phyloP scores from a whole-genome alignment of 2,797 vertebrate species.

The Cuniculus paca region DNA sequence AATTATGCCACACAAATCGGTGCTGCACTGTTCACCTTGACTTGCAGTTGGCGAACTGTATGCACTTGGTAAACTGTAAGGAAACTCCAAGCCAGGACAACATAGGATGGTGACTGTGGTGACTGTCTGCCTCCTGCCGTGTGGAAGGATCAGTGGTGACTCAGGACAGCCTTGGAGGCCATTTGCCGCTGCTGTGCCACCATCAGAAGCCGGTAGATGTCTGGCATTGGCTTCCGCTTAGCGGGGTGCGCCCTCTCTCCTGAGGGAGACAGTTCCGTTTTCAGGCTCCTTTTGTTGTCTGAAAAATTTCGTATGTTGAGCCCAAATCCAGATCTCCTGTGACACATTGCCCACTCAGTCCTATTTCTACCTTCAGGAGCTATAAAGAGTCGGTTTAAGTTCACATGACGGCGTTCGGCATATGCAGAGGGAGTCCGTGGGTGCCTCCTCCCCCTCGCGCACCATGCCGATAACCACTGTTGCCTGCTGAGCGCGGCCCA shows the following conservation, averaged over 20 bases:
- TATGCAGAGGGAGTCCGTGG: conserved; percentile 44
- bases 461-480: neutral
- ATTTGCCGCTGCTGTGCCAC: neutral
- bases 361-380: conserved; percentile 32
- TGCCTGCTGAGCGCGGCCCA: neutral
- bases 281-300: conserved; percentile 49
- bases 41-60: neutral
- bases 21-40: conserved; percentile 7
- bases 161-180: neutral
- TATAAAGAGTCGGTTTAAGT: conserved; percentile 50
- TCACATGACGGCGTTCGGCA: conserved; percentile 19
- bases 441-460: neutral
- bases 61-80: neutral
- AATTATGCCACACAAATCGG: neutral
- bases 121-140: neutral
- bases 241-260: neutral
- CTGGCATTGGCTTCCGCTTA: neutral
- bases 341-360: conserved; percentile 52
- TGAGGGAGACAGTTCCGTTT: conserved; percentile 28
- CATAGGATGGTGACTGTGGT: neutral
- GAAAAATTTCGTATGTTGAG: conserved; percentile 49
- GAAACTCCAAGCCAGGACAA: neutral
- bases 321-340: conserved; percentile 47
- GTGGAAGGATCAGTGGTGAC: neutral
- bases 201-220: neutral